Base-by-base conservation (phyloP, 2,888 invertebrate species). In the Pteria penguin region DNA sequence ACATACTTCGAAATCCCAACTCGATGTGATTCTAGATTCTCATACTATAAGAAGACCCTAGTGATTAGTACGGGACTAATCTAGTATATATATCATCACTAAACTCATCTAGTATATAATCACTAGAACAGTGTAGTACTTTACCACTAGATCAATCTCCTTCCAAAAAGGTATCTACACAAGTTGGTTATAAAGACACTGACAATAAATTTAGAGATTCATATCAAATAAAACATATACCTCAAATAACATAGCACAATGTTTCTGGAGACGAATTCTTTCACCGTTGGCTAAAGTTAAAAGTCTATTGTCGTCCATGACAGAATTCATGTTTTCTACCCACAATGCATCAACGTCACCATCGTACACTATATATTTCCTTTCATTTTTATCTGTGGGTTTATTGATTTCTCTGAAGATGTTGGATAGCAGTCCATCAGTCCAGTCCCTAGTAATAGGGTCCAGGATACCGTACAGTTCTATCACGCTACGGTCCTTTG, bases 251-350 rank as follows among this genome's bases (percentile, higher is more conserved):
- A 98, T 92, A 32, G 96, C 95, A 91, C 96, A 96, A 92, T 96
- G 95, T 76, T 95, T 94, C 88, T 96, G 95, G 75, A 97, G 93
- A 77, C 96, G 94, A 80, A 97, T 96, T 79, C 97, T 94, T 93
- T 98, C 96, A 72, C 97, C 97, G 91, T 97, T 98, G 3, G 97
- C 97, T 75, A 98, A 93, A 0, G 97, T 98, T 72, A 98, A 93
- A 57, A 97, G 93, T 89, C 95, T 96, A 91, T 97, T 98, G 92
- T 98, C 97, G 89, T 98, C 98, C 97, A 98, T 97, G 1, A 98
- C 97, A 0, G 97, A 97, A 93, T 97, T 98, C 97, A 98, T 97
- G 93, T 97, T 98, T 93, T 98, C 98, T 82, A 98, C 97, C 97
- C 97, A 98, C 55, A 97, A 93, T 0, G 97, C 96, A 93, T 98